Base-by-base conservation (phyloP, 2,113 vertebrate species). In the Cololabis saira region DNA sequence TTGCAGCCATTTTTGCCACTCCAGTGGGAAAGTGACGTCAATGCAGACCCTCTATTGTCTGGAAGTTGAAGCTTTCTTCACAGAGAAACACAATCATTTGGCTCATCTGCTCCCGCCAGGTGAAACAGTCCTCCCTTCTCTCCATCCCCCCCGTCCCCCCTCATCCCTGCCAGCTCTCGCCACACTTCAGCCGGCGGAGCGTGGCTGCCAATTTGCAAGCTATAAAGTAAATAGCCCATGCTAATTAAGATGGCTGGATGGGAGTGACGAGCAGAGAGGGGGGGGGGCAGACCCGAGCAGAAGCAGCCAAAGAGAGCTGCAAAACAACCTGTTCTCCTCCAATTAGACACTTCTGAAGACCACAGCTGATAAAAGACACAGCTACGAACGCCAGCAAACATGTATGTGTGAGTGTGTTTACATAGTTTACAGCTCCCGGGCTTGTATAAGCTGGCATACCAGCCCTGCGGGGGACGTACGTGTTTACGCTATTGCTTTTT, bases 171-270 rank as follows among this genome's bases (percentile, higher is more conserved):
- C 1, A 16, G 64, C 73, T 76, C 57, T 63, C 49, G 68, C 73
- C 74, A 87, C 78, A 81, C 78, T 69, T 71, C 70, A 61, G 79
- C 78, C 80, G 69, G 76, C 43, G 62, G 71, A 90, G 83, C 56
- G 62, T 57, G 71, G 64, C 73, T 82, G 83, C 83, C 90, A 90
- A 91, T 91, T 89, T 90, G 87, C 77, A 81, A 80, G 78, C 86
- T 76, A 89, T 89, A 88, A 91, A 90, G 89, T 80, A 91, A 93
- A 90, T 87, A 87, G 84, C 80, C 76, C 66, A 43, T 84, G 84
- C 87, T 92, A 91, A 92, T 92, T 86, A 87, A 89, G 86, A 88
- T 78, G 78, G 82, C 67, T 85, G 79, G 82, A 87, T 80, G 74
- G 81, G 80, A 84, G 27, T 16, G 67, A 69, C 74, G 50, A 74